Base-by-base conservation (phyloP, 2,113 vertebrate species). In the Solea solea region DNA sequence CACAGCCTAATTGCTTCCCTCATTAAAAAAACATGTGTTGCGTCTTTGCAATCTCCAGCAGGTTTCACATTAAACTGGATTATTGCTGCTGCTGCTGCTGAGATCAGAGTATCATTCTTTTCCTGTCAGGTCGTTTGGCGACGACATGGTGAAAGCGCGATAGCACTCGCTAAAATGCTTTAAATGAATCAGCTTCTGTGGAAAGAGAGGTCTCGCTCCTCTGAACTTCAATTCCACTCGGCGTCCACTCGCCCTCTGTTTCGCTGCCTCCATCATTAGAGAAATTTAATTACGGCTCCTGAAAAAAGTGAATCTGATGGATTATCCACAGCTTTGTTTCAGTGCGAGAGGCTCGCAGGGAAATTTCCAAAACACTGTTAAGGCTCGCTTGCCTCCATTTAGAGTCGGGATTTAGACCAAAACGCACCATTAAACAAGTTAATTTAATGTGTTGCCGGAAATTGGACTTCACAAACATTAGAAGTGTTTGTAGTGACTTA, bases 11-110 rank as follows among this genome's bases (percentile, higher is more conserved):
- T 90, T 92, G 77, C 72, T 63, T 88, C 25, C 40, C 86, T 91
- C 83, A 89, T 92, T 90, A 34, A 86, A 90, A 91, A 90, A 90
- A 89, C 82, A 89, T 83, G 82, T 87, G 80, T 84, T 78, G 80
- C 42, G 48, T 88, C 83, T 84, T 90, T 77, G 71, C 76, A 66
- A 84, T 83, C 73, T 71, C 66, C 72, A 64, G 66, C 57, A 77
- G 69, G 80, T 81, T 87, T 82, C 57, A 77, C 72, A 85, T 86
- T 71, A 75, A 78, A 84, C 14, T 55, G 67, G 67, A 86, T 83
- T 82, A 86, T 74, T 84, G 78, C 74, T 15, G 44, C 64, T 68
- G 70, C 64, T 51, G 73, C 68, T 34, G 60, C 63, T 63, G 49
- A 73, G 45, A 34, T 14, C 51, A 25, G 66, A 34, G 52, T 50